Base-by-base conservation (phyloP, 2,888 invertebrate species). In the Actias luna region DNA sequence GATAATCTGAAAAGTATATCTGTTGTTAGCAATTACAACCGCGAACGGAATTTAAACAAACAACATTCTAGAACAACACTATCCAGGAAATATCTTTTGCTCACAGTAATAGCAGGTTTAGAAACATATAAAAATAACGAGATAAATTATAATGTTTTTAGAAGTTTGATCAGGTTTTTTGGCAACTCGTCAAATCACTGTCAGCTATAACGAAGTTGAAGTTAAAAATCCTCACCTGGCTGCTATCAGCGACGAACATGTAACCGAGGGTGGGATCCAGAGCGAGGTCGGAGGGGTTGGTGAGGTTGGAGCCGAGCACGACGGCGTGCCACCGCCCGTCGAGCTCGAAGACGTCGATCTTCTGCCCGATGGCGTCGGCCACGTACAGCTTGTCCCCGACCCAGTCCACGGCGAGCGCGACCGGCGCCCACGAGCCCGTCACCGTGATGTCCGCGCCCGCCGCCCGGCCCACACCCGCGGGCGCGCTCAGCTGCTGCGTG, bases 361-460 rank as follows among this genome's bases (percentile, higher is more conserved):
- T 98, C 84, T 98, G 97, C 0, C 98, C 98, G 27, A 98, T 94
- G 25, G 96, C 95, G 85, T 99, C 99, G 0, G 98, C 98, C 25
- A 99, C 97, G 88, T 99, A 99, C 10, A 99, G 93, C 84, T 99
- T 99, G 84, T 98, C 97, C 0, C 98, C 98, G 55, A 99, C 95
- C 98, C 99, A 99, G 90, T 99, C 99, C 18, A 99, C 96, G 10
- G 99, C 99, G 60, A 99, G 84, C 0, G 98, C 96, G 0, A 97
- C 96, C 0, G 98, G 98, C 0, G 97, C 94, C 98, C 98, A 98
- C 0, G 97, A 96, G 0, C 97, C 97, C 0, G 97, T 95, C 35
- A 97, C 89, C 0, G 95, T 93, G 69, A 97, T 95, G 77, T 97
- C 97, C 8, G 90, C 85, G 67, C 94, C 94, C n/a, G 83, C 74